Evolutionary conservation across 2,888 invertebrate species (phyloP).

Genomic region (Patella caerulea): DNA sequence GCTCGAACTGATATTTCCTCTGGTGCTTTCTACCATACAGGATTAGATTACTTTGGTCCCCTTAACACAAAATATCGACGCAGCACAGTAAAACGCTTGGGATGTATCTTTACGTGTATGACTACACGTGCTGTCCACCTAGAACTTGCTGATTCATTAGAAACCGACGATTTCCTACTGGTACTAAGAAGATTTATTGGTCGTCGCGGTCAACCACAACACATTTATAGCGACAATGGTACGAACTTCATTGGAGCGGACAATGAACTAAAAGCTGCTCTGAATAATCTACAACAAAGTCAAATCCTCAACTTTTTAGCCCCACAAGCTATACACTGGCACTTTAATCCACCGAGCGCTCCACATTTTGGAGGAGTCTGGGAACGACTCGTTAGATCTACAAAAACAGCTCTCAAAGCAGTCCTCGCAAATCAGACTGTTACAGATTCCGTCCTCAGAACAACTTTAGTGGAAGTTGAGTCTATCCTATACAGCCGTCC

Average conservation of each 20-base stretch:
- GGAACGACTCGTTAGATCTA: slow-evolving; percentile 64
- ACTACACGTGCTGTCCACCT: slow-evolving; percentile 20
- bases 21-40: slow-evolving; percentile 13
- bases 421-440: neutral
- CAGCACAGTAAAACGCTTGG: slow-evolving; percentile 19
- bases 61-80: slow-evolving; percentile 13
- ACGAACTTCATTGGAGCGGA: slow-evolving; percentile 41
- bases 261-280: slow-evolving; percentile 24
- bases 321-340: slow-evolving; percentile 52
- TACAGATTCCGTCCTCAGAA: slow-evolving; percentile 9
- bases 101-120: slow-evolving; percentile 24
- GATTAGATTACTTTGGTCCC: slow-evolving; percentile 24
- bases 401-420: slow-evolving; percentile 44
- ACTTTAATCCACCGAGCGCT: slow-evolving; percentile 63
- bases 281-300: slow-evolving; percentile 21
- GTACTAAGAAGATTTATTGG: slow-evolving; percentile 15
- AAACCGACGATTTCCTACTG: slow-evolving; percentile 23
- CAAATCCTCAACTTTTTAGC: slow-evolving; percentile 25
- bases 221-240: slow-evolving; percentile 36
- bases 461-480: slow-evolving; percentile 25
- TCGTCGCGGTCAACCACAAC: slow-evolving; percentile 26
- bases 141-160: slow-evolving; percentile 18
- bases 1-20: slow-evolving; percentile 1
- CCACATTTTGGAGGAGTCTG: slow-evolving; percentile 67
- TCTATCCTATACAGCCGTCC: slow-evolving; percentile 24